Percentiles rank a stretch among this genome's conserved stretches.
These are phyloP conservation scores for Helogale parvula DNA, from an alignment of 2,113 vertebrate species.

Conservation along the genomic window DNA sequence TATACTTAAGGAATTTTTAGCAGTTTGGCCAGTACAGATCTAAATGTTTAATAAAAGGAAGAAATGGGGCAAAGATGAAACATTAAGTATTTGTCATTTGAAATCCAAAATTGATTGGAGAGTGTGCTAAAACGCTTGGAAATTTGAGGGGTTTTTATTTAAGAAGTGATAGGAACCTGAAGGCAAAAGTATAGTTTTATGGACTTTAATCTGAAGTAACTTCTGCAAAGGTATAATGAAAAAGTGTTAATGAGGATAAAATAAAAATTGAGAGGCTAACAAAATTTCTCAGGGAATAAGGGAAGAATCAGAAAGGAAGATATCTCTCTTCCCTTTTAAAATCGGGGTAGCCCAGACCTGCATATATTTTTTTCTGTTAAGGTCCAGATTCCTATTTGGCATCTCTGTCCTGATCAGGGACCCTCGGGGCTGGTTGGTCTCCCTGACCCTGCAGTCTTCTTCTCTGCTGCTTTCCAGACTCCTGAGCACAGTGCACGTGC, in stretches of 20 bases:
- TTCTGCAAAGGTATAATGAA: background rate
- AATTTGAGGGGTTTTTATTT: slow-evolving; percentile 33
- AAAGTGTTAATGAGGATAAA: background rate
- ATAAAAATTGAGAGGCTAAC: background rate
- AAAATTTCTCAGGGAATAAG: background rate
- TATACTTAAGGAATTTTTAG: background rate
- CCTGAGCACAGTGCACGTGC: background rate
- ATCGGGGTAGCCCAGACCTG: background rate
- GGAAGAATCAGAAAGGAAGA: background rate
- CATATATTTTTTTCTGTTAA: background rate
- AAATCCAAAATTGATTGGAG: slow-evolving; percentile 19
- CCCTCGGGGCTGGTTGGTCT: background rate
- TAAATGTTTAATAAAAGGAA: slow-evolving; percentile 34
- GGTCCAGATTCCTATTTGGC: background rate
- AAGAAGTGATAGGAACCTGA: background rate
- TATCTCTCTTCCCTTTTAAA: background rate
- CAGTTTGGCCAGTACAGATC: background rate
- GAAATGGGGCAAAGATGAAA: background rate
- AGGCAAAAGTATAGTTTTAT: background rate
- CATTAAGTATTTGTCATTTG: background rate
- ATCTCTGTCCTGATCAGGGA: background rate
- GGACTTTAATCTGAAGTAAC: background rate
- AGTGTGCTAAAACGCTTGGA: background rate
- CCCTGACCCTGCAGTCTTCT: background rate
- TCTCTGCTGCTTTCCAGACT: background rate